A percentile compares a stretch with the other conserved stretches of the same genome.
phyloP scores from a whole-genome alignment of 2,797 vertebrate genomes.

The Tragelaphus eurycerus region DNA sequence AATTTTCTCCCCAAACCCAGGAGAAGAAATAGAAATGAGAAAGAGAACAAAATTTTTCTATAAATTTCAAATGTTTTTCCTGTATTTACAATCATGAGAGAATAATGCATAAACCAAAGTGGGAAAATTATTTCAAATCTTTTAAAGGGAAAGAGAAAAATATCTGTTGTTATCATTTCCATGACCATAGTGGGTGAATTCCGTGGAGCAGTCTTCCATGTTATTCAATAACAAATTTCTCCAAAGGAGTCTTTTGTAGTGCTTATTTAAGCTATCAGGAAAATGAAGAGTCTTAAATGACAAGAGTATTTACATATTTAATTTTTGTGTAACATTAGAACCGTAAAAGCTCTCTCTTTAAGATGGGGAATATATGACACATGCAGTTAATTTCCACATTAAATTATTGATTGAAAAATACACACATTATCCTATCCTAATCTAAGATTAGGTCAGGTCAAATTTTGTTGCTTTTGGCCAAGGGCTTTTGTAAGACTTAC shows the following conservation, averaged over 20 bases:
- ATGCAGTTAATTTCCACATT: conserved; percentile 78
- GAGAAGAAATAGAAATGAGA: not conserved
- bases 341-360: conserved; percentile 64
- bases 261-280: conserved; percentile 72
- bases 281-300: conserved; percentile 74
- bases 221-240: conserved; percentile 67
- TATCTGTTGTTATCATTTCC: conserved; percentile 29
- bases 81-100: conserved; percentile 14
- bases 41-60: not conserved
- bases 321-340: conserved; percentile 75
- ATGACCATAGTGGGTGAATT: conserved; percentile 43
- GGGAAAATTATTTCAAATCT: conserved; percentile 28
- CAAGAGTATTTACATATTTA: conserved; percentile 73
- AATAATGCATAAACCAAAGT: conserved; percentile 22
- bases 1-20: not conserved
- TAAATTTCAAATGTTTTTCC: not conserved
- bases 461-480: conserved; percentile 76
- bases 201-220: conserved; percentile 28
- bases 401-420: conserved; percentile 79
- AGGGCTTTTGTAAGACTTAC: conserved; percentile 68
- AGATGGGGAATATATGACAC: conserved; percentile 68
- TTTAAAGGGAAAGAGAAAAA: conserved; percentile 1
- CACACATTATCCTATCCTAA: conserved; percentile 71
- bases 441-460: conserved; percentile 75
- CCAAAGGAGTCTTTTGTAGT: conserved; percentile 65